These are phyloP conservation scores for Patella pellucida DNA, from an alignment of 2,888 invertebrate species.

Conservation along the genomic window DNA sequence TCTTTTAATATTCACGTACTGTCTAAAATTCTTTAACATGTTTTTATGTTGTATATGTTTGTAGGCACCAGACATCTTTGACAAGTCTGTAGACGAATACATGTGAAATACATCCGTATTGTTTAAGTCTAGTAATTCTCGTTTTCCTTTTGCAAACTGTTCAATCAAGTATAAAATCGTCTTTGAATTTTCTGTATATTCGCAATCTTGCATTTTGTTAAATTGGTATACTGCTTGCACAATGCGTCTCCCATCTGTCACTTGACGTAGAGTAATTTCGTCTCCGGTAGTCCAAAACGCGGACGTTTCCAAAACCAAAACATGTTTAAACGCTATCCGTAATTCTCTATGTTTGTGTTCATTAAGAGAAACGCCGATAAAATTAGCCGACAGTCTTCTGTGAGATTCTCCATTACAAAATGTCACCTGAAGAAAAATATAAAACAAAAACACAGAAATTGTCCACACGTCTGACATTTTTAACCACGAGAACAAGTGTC, in stretches of 20 bases:
- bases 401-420: constrained; percentile 1
- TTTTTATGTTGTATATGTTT: neutral
- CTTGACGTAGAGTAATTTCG: constrained; percentile 42
- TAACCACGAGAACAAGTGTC: too few relatives aligned
- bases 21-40: constrained; percentile 15
- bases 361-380: constrained; percentile 40
- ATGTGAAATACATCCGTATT: constrained; percentile 22
- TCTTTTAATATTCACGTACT: constrained; percentile 12
- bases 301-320: constrained; percentile 46
- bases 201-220: constrained; percentile 51
- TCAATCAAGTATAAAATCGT: constrained; percentile 45
- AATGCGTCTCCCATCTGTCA: constrained; percentile 48
- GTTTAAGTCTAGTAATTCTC: neutral
- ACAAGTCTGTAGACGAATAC: constrained; percentile 5
- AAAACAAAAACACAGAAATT: neutral
- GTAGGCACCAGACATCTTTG: neutral
- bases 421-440: neutral
- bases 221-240: constrained; percentile 51
- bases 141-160: constrained; percentile 31
- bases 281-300: constrained; percentile 29
- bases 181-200: constrained; percentile 37
- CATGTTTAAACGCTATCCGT: constrained; percentile 44
- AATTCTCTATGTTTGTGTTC: constrained; percentile 42
- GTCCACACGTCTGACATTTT: too few relatives aligned
- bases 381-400: constrained; percentile 30